phyloP scores from a whole-genome alignment of 2,888 invertebrate species.

The Drosophila sordidula region DNA sequence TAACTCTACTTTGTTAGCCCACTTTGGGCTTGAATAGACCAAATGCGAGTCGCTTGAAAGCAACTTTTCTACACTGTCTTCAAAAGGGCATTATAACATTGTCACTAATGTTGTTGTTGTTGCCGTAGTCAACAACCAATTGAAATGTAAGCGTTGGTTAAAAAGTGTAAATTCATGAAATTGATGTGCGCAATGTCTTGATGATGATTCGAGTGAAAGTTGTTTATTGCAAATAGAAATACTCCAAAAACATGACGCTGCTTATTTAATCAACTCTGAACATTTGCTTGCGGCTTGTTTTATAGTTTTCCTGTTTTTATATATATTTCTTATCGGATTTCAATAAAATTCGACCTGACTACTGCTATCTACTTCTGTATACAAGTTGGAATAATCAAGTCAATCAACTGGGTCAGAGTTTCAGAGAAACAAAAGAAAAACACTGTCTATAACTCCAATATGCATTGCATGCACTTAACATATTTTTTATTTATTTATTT shows the following conservation, averaged over 20 bases:
- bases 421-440: not conserved
- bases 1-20: conserved; percentile 28
- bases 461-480: conserved; percentile 36
- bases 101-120: not conserved
- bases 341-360: not conserved
- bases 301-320: not conserved
- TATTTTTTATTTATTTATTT: conserved; percentile 28
- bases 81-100: conserved; percentile 15
- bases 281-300: not conserved
- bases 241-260: conserved; percentile 15
- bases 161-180: conserved; percentile 16
- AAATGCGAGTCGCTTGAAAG: conserved; percentile 16
- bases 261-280: not conserved
- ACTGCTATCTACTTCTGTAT: not conserved
- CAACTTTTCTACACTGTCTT: conserved; percentile 11
- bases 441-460: conserved; percentile 29
- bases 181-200: not conserved
- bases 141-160: conserved; percentile 20
- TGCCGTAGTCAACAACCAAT: conserved; percentile 6
- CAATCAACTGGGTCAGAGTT: conserved; percentile 38
- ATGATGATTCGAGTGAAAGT: conserved; percentile 40
- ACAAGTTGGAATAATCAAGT: conserved; percentile 21
- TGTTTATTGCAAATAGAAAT: conserved; percentile 9
- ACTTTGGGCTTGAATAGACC: conserved; percentile 27
- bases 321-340: conserved; percentile 5